Evolutionary conservation across 2,113 vertebrate species (phyloP).

Genomic region (Callopanchax toddi): DNA sequence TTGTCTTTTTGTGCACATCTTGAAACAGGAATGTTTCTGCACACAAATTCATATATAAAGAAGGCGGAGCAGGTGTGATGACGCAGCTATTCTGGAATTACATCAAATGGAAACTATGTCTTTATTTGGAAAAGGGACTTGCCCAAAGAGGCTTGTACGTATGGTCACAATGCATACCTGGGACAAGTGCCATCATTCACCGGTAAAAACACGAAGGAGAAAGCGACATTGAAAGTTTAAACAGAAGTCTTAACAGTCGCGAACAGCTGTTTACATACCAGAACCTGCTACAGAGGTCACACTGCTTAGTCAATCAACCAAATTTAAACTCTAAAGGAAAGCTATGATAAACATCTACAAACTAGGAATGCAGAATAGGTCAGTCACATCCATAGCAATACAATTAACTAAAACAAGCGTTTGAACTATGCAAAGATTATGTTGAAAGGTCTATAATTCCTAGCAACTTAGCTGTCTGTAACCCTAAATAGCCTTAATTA

Average conservation of each 20-base stretch:
- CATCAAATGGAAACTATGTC: constrained; percentile 74
- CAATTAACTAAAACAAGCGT: background rate
- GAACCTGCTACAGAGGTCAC: constrained; percentile 5
- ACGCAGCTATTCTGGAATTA: constrained; percentile 69
- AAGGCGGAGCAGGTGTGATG: constrained; percentile 70
- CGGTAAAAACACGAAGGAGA: constrained; percentile 12
- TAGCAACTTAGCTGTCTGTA: constrained; percentile 6
- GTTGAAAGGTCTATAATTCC: constrained; percentile 15
- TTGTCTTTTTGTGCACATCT: constrained; percentile 23
- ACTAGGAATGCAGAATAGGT: background rate
- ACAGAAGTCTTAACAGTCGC: constrained; percentile 4
- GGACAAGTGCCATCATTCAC: constrained; percentile 50
- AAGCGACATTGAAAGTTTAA: constrained; percentile 21
- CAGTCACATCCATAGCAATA: background rate
- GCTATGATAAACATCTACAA: background rate
- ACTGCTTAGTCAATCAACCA: background rate
- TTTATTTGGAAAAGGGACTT: constrained; percentile 66
- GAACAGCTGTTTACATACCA: constrained; percentile 7
- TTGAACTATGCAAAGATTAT: constrained; percentile 23
- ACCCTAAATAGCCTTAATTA: constrained; percentile 18
- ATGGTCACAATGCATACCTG: constrained; percentile 59
- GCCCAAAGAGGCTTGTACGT: constrained; percentile 51
- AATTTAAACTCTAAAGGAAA: background rate
- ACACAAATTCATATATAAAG: constrained; percentile 46
- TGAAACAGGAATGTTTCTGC: constrained; percentile 32